These are phyloP conservation scores for Scophthalmus maximus DNA, from an alignment of 2,113 vertebrate genomes.

Conservation along the genomic window DNA sequence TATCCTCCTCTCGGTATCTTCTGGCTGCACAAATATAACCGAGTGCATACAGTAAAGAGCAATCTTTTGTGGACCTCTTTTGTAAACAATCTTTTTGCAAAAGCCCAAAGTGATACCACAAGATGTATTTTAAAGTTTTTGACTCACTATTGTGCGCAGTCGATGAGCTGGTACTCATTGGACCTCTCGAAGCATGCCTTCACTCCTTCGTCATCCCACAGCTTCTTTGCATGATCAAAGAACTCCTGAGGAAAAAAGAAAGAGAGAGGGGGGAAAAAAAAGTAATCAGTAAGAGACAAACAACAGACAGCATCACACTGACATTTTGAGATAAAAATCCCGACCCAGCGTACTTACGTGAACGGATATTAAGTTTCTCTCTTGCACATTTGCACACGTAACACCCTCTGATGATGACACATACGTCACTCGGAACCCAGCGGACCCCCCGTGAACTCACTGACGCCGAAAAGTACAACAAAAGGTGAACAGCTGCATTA, in stretches of 20 bases:
- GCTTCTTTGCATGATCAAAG: conserved; percentile 98
- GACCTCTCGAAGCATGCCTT: conserved; percentile 98
- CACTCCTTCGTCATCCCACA: conserved; percentile 98
- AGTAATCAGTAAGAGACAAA: conserved; percentile 36
- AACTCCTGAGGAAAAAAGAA: conserved; percentile 88
- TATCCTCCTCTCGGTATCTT: neutral
- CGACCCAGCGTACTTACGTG: too few species aligned
- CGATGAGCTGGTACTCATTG: conserved; percentile 98
- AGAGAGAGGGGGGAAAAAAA: too few species aligned
- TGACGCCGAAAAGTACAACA: neutral
- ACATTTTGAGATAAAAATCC: too few species aligned
- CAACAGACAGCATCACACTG: too few species aligned
- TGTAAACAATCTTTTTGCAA: neutral
- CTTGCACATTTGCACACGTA: neutral
- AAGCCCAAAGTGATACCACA: conserved; percentile 3
- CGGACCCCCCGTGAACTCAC: neutral
- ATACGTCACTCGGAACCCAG: neutral
- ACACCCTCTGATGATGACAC: neutral
- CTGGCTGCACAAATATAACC: neutral
- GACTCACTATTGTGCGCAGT: conserved; percentile 99
- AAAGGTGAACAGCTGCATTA: neutral
- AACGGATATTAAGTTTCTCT: neutral
- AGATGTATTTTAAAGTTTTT: conserved; percentile 13
- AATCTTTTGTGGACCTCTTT: neutral
- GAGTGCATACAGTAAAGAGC: neutral